A percentile compares a stretch with the other conserved stretches of the same genome.
Evolutionary conservation across 2,797 vertebrate species (phyloP).

Genomic region (Pyrrhura leucotis): DNA sequence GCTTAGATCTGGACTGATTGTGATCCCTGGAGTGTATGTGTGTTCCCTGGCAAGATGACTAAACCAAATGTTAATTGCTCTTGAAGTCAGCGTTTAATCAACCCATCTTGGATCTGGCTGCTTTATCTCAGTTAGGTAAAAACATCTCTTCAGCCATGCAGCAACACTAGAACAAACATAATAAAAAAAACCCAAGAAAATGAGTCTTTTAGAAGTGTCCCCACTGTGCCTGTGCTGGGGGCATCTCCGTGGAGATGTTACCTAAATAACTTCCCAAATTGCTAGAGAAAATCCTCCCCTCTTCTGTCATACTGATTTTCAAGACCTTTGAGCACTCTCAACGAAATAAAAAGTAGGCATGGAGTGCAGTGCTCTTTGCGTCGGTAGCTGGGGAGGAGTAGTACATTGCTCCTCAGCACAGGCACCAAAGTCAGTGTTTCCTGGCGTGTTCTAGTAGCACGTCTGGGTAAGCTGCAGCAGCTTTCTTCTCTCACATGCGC

Average conservation of each 20-base stretch:
- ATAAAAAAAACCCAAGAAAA: neutral
- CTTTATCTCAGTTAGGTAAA: neutral
- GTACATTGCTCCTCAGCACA: neutral
- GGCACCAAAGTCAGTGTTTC: neutral
- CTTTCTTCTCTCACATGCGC: rapidly evolving
- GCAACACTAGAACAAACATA: neutral
- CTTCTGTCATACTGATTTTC: neutral
- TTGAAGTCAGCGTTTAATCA: slow-evolving; percentile 57
- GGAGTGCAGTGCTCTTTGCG: neutral
- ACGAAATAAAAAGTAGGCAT: neutral
- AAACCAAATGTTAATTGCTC: slow-evolving; percentile 55
- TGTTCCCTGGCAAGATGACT: slow-evolving; percentile 45
- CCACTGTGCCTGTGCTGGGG: neutral
- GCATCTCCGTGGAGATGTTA: neutral
- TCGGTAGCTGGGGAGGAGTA: neutral
- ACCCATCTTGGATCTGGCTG: neutral
- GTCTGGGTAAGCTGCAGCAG: neutral
- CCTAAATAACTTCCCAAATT: neutral
- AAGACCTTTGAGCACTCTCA: neutral
- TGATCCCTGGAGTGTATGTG: neutral
- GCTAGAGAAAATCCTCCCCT: neutral
- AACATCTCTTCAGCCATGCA: neutral
- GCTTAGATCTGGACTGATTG: slow-evolving; percentile 23
- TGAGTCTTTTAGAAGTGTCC: neutral
- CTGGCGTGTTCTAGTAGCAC: rapidly evolving